Conservation (phyloP, 2,888 invertebrate genomes). For the Hirtodrosophila trivittata region DNA sequence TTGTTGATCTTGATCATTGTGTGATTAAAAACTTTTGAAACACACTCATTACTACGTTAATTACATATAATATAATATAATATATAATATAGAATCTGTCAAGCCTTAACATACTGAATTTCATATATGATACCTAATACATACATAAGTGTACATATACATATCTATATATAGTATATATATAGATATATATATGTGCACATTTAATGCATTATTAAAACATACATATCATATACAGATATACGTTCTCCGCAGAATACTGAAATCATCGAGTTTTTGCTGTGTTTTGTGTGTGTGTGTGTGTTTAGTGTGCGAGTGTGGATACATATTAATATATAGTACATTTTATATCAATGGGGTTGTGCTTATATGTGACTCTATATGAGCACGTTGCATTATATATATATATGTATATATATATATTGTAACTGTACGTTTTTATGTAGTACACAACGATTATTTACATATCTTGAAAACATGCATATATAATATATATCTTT, state of each 20-base stretch:
- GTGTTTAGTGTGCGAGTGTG: conserved; percentile 19
- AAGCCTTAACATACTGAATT: conserved; percentile 68
- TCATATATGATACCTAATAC: conserved; percentile 57
- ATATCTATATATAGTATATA: conserved; percentile 18
- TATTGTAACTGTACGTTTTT: conserved; percentile 6
- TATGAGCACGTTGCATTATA: conserved; percentile 33
- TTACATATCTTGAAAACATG: conserved; percentile 2
- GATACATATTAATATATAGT: conserved; percentile 22
- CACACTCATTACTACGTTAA: conserved; percentile 41
- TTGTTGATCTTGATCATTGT: conserved; percentile 36
- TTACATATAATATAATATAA: conserved; percentile 25
- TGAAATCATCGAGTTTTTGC: conserved; percentile 74
- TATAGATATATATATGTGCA: conserved; percentile 20
- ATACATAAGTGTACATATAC: conserved; percentile 26
- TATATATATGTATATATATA: conserved; percentile 8
- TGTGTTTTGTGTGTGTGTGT: conserved; percentile 24
- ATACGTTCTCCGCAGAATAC: conserved; percentile 70
- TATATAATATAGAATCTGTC: conserved; percentile 70
- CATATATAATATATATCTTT: conserved; percentile 18
- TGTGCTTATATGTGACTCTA: conserved; percentile 39
- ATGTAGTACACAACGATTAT: too few relatives aligned
- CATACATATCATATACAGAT: conserved; percentile 59
- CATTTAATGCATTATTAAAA: conserved; percentile 44
- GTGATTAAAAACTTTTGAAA: conserved; percentile 31
- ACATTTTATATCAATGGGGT: conserved; percentile 49